Evolutionary conservation across 1,140 invertebrate genomes (phyloP), one percentile per base, ranked within the genome.

Genomic region (Pseudomyrmex concolor): DNA sequence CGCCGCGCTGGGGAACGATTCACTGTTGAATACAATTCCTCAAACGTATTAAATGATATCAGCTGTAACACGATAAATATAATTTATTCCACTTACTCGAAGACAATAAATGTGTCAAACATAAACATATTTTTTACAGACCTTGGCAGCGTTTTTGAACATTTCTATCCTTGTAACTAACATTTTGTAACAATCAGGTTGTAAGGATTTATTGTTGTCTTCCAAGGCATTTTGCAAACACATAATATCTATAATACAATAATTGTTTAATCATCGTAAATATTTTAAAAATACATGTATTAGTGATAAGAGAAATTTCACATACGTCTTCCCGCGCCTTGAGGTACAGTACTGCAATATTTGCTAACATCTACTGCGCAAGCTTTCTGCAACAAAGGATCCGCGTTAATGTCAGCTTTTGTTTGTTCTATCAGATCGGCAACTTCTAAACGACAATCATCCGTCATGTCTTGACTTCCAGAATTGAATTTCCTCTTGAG

Each of bases 271-370:
- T 64, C 34, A 59, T 25, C 5, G 43, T n/a, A 59, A 2, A 3
- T 15, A 64, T 25, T 25, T 17, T 1, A 22, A 13, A 12, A 67
- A 67, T 9, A 1, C 22, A 51, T 51, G n/a, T 8, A 51, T 51
- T 51, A 12, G 12, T 51, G 50, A 17, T 9, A 45, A 73, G 17
- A 17, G 2, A 8, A 48, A 63, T 68, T 57, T 76, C 68, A 95
- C 96, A 95, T 94, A 98, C 97, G 96, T 95, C 97, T 95, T 80
- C 98, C 98, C 91, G 97, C 97, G 72, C 98, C 98, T 92, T 97
- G 96, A 60, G 96, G 95, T 17, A 99, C 94, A 91, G 97, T 96
- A 86, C 95, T 95, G 93, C 99, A 99, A 91, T 96, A 97, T 89
- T 97, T 97, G n/a, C 96, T 94, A 10, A 99, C 94, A 93, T 98